A percentile compares a stretch with the other conserved stretches of the same genome.
phyloP scores from a whole-genome alignment of 92 coral and sea anemone genomes.

The Paragorgia papillata region DNA sequence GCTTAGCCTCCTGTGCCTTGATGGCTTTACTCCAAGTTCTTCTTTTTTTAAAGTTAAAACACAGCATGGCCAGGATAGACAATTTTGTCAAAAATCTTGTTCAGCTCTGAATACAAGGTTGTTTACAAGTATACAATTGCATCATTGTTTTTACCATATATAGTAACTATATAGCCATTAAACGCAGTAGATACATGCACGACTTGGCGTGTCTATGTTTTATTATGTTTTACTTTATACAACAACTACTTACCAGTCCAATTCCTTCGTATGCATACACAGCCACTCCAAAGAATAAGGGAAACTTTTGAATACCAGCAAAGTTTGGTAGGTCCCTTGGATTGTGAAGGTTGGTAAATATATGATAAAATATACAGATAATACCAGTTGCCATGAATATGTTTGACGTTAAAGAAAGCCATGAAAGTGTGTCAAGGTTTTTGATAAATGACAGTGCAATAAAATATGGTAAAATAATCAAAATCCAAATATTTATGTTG shows the following conservation, averaged over 20 bases:
- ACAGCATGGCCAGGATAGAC: too few species aligned
- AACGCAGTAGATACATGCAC: too few species aligned
- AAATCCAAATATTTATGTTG: constrained; percentile 75
- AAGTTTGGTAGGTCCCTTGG: constrained; percentile 69
- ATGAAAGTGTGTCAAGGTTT: constrained; percentile 73
- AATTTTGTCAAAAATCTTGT: too few species aligned
- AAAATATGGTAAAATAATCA: constrained; percentile 70
- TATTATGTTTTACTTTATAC: too few species aligned
- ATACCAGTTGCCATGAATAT: constrained; percentile 63
- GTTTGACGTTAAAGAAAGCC: constrained; percentile 74
- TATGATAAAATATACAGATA: constrained; percentile 63
- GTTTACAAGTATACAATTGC: too few species aligned
- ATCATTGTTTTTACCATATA: too few species aligned
- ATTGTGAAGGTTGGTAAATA: constrained; percentile 60
- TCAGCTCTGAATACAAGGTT: too few species aligned
- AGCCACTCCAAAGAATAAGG: constrained; percentile 76
- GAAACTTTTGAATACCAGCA: constrained; percentile 54
- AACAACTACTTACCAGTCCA: constrained; percentile 29
- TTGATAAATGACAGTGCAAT: constrained; percentile 81
- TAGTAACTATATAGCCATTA: too few species aligned
- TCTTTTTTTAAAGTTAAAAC: too few species aligned
- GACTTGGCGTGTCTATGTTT: too few species aligned
- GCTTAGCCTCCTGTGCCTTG: too few species aligned
- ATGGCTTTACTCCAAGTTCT: too few species aligned
- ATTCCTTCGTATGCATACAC: constrained; percentile 90